Evolutionary conservation across 2,113 vertebrate genomes (phyloP).

Genomic region (Carettochelys insculpta): DNA sequence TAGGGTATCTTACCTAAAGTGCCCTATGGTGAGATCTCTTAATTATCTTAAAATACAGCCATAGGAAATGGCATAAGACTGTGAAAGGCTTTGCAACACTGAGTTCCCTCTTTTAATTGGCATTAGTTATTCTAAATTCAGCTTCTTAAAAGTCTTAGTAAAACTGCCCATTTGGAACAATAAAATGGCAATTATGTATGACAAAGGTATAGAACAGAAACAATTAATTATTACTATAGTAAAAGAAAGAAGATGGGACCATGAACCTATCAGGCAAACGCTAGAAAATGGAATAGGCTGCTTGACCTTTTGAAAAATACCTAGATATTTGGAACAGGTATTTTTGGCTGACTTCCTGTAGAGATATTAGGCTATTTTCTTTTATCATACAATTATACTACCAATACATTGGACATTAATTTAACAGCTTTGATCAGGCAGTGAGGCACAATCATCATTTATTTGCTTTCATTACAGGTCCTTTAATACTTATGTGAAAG

Average conservation of each 20-base stretch:
- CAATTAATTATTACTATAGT: constrained; percentile 72
- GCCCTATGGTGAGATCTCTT: constrained; percentile 45
- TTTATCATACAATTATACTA: constrained; percentile 45
- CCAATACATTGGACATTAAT: constrained; percentile 58
- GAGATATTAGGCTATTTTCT: constrained; percentile 51
- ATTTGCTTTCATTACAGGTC: constrained; percentile 63
- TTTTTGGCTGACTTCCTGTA: constrained; percentile 61
- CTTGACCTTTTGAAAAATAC: constrained; percentile 56
- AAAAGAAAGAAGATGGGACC: constrained; percentile 72
- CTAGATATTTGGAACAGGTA: constrained; percentile 62
- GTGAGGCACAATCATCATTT: constrained; percentile 53
- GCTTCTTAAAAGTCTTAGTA: constrained; percentile 73
- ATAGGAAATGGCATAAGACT: constrained; percentile 64
- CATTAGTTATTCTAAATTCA: constrained; percentile 74
- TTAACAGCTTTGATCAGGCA: constrained; percentile 55
- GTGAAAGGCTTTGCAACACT: constrained; percentile 54
- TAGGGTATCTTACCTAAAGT: constrained; percentile 38
- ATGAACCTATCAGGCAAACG: constrained; percentile 58
- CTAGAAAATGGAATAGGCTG: constrained; percentile 45
- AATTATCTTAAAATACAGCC: constrained; percentile 69
- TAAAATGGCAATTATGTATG: constrained; percentile 79
- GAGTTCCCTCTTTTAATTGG: constrained; percentile 67
- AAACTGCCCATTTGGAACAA: constrained; percentile 72
- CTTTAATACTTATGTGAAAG: constrained; percentile 42
- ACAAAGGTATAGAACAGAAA: constrained; percentile 70